These are phyloP conservation scores for Hypolimnas misippus DNA, from an alignment of 2,888 invertebrate species.

Conservation along the genomic window DNA sequence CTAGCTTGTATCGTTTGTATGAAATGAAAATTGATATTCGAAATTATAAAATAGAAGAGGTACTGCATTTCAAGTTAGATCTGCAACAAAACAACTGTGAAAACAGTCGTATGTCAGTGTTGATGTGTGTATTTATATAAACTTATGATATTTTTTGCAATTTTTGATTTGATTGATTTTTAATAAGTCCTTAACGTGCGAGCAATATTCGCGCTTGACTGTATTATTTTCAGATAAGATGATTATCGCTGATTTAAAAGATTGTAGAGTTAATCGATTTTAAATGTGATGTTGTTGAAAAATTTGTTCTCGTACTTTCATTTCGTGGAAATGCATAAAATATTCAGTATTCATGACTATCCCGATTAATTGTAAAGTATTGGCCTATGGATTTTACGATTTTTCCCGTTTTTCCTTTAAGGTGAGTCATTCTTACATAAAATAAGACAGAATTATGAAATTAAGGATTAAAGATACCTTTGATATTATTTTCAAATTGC, in stretches of 20 bases:
- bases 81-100: too few species aligned
- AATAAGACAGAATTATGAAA: not conserved
- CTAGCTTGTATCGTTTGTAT: too few species aligned
- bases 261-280: not conserved
- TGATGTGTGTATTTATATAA: too few species aligned
- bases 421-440: not conserved
- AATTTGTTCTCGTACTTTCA: not conserved
- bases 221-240: not conserved
- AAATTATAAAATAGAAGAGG: too few species aligned
- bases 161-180: too few species aligned
- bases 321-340: not conserved
- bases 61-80: too few species aligned
- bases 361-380: not conserved
- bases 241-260: constrained; percentile 6
- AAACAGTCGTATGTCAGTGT: too few species aligned
- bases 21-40: too few species aligned
- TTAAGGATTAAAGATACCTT: too few species aligned
- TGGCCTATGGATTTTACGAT: not conserved
- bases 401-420: not conserved
- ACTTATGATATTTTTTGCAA: too few species aligned
- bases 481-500: too few species aligned
- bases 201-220: not conserved
- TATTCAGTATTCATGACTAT: not conserved
- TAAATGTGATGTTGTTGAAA: not conserved
- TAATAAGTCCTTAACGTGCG: too few species aligned